Conservation (phyloP, 2,797 vertebrate species). For the Sitta carolinensis region DNA sequence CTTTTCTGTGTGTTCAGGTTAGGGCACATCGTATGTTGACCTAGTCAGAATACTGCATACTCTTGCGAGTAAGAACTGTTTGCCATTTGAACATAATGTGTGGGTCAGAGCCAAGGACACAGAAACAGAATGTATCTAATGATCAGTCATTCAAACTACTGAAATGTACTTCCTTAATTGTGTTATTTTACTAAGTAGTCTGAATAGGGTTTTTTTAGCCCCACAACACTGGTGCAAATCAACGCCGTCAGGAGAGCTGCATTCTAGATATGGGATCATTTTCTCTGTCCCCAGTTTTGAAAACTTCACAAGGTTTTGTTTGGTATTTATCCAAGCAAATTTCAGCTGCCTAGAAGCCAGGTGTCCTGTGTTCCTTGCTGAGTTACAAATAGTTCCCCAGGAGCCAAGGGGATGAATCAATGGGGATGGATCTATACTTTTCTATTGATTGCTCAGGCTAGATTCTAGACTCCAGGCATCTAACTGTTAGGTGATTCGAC, state of each 20-base stretch:
- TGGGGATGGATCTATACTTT: background rate
- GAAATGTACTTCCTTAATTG: background rate
- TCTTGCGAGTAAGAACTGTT: background rate
- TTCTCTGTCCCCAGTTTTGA: background rate
- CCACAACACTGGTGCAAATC: background rate
- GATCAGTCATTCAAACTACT: background rate
- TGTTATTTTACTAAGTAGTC: background rate
- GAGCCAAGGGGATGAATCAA: background rate
- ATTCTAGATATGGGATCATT: background rate
- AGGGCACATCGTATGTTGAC: background rate
- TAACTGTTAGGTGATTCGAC: background rate
- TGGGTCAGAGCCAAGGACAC: background rate
- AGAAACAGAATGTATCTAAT: background rate
- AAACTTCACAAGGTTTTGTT: background rate
- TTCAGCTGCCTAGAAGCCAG: background rate
- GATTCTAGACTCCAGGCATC: background rate
- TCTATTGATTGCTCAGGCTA: background rate
- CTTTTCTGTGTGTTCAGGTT: background rate
- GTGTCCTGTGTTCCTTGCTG: background rate
- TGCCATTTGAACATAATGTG: background rate
- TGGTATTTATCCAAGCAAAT: background rate
- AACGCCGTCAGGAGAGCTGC: background rate
- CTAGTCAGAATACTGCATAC: background rate
- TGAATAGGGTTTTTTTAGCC: background rate
- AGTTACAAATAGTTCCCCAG: background rate